These are phyloP conservation scores for Neoscelio sp. DNA, from an alignment of 2,888 invertebrate species.

Conservation along the genomic window DNA sequence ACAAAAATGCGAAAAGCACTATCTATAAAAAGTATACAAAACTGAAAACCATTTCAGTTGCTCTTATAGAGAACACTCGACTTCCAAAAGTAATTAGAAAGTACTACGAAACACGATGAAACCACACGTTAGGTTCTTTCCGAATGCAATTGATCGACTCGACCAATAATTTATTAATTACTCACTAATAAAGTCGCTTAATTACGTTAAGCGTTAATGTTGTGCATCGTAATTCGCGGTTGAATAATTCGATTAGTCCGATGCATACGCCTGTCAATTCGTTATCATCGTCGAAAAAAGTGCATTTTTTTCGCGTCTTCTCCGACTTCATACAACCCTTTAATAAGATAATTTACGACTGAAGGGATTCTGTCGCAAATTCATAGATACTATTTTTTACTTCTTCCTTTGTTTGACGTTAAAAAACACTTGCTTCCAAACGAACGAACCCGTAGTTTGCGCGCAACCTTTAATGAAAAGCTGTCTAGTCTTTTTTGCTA, in stretches of 20 bases:
- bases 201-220: conserved; percentile 30
- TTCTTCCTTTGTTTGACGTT: conserved; percentile 1
- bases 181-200: conserved; percentile 17
- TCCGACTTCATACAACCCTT: neutral
- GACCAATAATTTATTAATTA: conserved; percentile 34
- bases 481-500: conserved; percentile 11
- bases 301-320: conserved; percentile 18
- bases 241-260: conserved; percentile 26
- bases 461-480: conserved; percentile 29
- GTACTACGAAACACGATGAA: neutral
- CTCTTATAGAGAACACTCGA: no score
- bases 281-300: conserved; percentile 2
- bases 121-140: neutral
- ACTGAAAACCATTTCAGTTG: no score
- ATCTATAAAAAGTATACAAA: no score
- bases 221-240: conserved; percentile 10
- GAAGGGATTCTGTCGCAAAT: conserved; percentile 3
- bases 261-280: conserved; percentile 11
- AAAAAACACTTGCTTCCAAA: conserved; percentile 29
- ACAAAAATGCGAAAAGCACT: no score
- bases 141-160: conserved; percentile 13
- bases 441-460: conserved; percentile 24
- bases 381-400: conserved; percentile 15
- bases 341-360: conserved; percentile 35
- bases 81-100: neutral